Conservation (phyloP, 1,140 invertebrate species). For the Drosophila simulans region DNA sequence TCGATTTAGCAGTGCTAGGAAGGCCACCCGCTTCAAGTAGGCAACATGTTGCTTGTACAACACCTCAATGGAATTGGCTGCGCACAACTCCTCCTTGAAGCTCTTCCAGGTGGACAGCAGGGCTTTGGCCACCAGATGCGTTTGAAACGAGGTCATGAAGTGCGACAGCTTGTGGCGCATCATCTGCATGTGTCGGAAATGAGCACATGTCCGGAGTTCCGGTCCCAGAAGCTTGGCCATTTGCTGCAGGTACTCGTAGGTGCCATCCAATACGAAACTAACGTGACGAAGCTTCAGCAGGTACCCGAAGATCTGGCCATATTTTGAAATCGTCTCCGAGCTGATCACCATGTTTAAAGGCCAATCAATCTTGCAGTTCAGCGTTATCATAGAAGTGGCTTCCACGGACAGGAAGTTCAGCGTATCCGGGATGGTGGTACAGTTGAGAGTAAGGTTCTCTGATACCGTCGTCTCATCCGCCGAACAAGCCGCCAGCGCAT, state of each 20-base stretch:
- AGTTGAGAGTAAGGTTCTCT: conserved; percentile 87
- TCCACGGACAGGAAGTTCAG: conserved; percentile 88
- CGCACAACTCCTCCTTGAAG: conserved; percentile 88
- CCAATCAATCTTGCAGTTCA: conserved; percentile 90
- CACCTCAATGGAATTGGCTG: conserved; percentile 88
- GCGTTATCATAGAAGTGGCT: conserved; percentile 87
- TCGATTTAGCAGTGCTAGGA: conserved; percentile 89
- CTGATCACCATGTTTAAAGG: conserved; percentile 91
- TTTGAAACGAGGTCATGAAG: conserved; percentile 89
- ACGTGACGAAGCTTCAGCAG: conserved; percentile 90
- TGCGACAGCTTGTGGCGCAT: conserved; percentile 90
- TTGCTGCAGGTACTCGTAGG: conserved; percentile 87
- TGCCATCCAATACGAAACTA: conserved; percentile 89
- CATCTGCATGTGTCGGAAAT: conserved; percentile 88
- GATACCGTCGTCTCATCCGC: conserved; percentile 66
- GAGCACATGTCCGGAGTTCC: conserved; percentile 85
- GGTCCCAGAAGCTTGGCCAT: conserved; percentile 84
- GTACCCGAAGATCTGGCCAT: conserved; percentile 90
- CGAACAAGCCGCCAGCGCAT: conserved; percentile 85
- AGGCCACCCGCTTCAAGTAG: conserved; percentile 90
- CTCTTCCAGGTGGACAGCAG: conserved; percentile 89
- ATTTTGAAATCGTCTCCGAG: conserved; percentile 88
- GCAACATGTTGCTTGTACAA: conserved; percentile 88
- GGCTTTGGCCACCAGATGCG: conserved; percentile 89
- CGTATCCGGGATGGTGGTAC: conserved; percentile 86